phyloP scores from a whole-genome alignment of 2,888 invertebrate genomes.

The Allacma fusca region DNA sequence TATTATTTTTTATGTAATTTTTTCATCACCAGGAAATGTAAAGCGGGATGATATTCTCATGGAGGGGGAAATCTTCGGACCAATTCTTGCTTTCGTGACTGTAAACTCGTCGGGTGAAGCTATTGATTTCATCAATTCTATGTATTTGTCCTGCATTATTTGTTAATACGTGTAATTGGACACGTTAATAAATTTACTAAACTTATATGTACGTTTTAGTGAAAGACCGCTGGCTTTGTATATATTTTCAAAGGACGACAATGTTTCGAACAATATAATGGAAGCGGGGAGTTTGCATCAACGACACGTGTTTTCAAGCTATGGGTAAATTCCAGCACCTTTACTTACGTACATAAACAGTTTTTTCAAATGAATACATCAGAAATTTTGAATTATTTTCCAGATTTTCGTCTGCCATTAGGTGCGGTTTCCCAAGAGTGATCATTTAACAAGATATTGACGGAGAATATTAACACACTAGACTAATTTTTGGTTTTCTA shows the following conservation, averaged over 20 bases:
- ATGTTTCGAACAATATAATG: too few relatives aligned
- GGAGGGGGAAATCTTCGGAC: slow-evolving; percentile 93
- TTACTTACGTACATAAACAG: not conserved
- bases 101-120: slow-evolving; percentile 93
- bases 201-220: not conserved
- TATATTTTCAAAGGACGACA: too few relatives aligned
- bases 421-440: too few relatives aligned
- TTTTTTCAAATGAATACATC: not conserved
- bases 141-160: not conserved
- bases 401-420: slow-evolving; percentile 23
- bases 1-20: too few relatives aligned
- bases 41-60: slow-evolving; percentile 62
- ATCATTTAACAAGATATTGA: too few relatives aligned
- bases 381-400: too few relatives aligned
- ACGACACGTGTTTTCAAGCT: slow-evolving; percentile 85
- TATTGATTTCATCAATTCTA: slow-evolving; percentile 76
- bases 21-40: too few relatives aligned
- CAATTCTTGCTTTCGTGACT: slow-evolving; percentile 92
- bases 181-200: not conserved
- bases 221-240: slow-evolving; percentile 75
- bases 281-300: slow-evolving; percentile 81
- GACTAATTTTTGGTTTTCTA: too few relatives aligned
- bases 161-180: too few relatives aligned
- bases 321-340: slow-evolving; percentile 67
- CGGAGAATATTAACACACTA: too few relatives aligned